These are phyloP conservation scores for Jordanella pulchra DNA, from an alignment of 2,797 vertebrate genomes.

Conservation along the genomic window DNA sequence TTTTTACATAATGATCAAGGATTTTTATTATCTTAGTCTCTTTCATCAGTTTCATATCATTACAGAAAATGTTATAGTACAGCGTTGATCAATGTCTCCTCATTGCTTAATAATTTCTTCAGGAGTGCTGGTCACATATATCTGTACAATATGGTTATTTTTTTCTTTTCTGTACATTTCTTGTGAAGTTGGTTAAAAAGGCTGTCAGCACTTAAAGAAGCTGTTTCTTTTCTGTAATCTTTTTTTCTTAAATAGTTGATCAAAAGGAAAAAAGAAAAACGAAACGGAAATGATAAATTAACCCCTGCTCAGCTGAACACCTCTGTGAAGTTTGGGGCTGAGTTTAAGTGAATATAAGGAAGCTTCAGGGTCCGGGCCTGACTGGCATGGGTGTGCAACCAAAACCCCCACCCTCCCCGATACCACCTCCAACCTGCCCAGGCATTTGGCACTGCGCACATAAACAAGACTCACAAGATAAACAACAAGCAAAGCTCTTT, in stretches of 20 bases:
- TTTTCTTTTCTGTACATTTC: conserved; percentile 94
- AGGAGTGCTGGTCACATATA: conserved; percentile 99
- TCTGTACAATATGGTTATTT: conserved; percentile 99
- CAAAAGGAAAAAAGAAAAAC: conserved; percentile 84
- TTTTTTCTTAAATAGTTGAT: conserved; percentile 78
- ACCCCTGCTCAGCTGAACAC: conserved; percentile 85
- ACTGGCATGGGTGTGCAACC: conserved; percentile 60
- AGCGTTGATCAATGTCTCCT: conserved; percentile 99
- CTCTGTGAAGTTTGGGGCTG: conserved; percentile 54
- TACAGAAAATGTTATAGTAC: conserved; percentile 99
- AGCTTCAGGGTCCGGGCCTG: conserved; percentile 83
- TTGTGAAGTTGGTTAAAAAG: conserved; percentile 99
- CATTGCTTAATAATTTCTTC: conserved; percentile 97
- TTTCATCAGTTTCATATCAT: conserved; percentile 99
- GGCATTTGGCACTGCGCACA: conserved; percentile 99
- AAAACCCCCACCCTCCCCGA: conserved; percentile 66
- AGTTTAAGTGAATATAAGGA: conserved; percentile 83
- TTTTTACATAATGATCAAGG: conserved; percentile 99
- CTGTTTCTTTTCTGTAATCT: conserved; percentile 83
- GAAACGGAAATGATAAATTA: conserved; percentile 69
- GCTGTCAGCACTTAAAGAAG: conserved; percentile 99
- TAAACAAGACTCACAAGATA: conserved; percentile 99
- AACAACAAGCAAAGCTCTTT: conserved; percentile 99
- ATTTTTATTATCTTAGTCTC: conserved; percentile 94
- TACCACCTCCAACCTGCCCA: conserved; percentile 72